These are phyloP conservation scores for Scolopax mira DNA, from an alignment of 2,113 vertebrate species.

Conservation along the genomic window DNA sequence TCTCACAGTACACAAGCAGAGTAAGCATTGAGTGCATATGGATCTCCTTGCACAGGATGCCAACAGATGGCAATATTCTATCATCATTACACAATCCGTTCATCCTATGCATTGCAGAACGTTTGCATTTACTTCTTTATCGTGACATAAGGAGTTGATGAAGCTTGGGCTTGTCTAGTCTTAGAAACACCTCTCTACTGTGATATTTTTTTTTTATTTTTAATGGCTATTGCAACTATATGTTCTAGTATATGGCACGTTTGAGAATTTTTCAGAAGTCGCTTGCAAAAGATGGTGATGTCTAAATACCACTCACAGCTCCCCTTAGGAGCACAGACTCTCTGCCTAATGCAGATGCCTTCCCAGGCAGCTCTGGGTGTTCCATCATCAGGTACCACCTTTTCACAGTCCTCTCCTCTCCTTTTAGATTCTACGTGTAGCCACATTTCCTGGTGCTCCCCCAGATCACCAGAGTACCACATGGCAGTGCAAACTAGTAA, in stretches of 20 bases:
- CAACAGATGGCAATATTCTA: conserved; percentile 81
- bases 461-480: background rate
- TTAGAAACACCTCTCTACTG: background rate
- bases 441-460: background rate
- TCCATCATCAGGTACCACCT: background rate
- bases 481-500: background rate
- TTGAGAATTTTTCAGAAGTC: background rate
- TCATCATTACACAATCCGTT: conserved; percentile 25
- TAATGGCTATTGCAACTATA: background rate
- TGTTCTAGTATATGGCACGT: background rate
- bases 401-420: background rate
- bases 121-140: background rate
- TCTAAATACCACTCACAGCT: background rate
- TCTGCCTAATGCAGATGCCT: background rate
- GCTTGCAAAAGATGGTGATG: background rate
- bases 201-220: background rate
- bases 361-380: background rate
- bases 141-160: background rate
- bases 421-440: background rate
- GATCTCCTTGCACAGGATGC: conserved; percentile 60
- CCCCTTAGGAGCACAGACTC: background rate
- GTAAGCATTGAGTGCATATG: background rate
- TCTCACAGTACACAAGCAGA: background rate
- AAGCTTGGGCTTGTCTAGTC: background rate
- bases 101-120: background rate